Conservation (phyloP, 2,113 vertebrate genomes). For the Phaethon lepturus region DNA sequence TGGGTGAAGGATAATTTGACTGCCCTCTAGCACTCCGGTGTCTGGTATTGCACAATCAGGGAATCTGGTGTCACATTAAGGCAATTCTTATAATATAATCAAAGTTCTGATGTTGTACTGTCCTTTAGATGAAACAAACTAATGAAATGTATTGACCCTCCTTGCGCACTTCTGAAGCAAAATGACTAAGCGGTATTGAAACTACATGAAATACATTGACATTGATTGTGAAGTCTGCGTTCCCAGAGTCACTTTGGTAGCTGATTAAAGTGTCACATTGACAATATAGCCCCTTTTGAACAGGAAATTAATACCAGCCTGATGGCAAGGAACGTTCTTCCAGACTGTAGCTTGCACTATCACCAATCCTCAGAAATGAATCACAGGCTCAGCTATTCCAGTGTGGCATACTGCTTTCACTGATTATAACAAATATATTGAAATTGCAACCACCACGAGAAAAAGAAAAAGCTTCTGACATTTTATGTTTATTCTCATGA, state of each 20-base stretch:
- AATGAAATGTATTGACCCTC: conserved; percentile 83
- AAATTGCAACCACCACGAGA: conserved; percentile 5
- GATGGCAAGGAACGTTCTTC: conserved; percentile 68
- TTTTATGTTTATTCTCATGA: conserved; percentile 40
- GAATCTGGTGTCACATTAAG: conserved; percentile 75
- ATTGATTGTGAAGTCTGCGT: conserved; percentile 76
- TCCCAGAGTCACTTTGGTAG: conserved; percentile 74
- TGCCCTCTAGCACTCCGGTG: conserved; percentile 62
- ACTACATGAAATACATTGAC: conserved; percentile 74
- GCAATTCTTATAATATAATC: conserved; percentile 76
- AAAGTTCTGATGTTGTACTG: conserved; percentile 74
- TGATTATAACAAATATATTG: conserved; percentile 54
- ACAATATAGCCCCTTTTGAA: conserved; percentile 77
- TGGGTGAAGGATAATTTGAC: conserved; percentile 71
- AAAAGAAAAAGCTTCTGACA: neutral
- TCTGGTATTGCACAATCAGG: conserved; percentile 68
- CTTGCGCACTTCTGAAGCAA: conserved; percentile 70
- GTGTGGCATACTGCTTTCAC: neutral
- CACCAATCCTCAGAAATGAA: conserved; percentile 46
- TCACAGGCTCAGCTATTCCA: conserved; percentile 1
- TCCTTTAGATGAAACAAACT: conserved; percentile 80
- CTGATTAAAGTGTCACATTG: conserved; percentile 82
- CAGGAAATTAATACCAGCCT: conserved; percentile 81
- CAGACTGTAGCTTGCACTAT: conserved; percentile 32
- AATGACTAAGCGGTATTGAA: conserved; percentile 72